Conservation (phyloP, 2,113 vertebrate species). For the Calyptomena viridis region DNA sequence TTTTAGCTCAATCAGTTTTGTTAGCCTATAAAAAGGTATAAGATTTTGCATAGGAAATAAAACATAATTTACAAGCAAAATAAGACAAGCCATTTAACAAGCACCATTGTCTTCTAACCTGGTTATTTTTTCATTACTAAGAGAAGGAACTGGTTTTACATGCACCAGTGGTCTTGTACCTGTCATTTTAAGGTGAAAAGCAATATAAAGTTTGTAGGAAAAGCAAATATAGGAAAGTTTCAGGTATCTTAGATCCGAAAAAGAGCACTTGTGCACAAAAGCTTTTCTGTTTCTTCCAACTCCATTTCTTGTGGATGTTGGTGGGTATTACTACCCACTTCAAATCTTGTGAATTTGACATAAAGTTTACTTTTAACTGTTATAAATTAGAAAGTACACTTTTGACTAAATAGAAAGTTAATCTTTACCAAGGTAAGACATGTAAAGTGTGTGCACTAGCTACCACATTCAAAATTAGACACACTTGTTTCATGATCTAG, state of each 20-base stretch:
- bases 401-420: not conserved
- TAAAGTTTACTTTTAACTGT: not conserved
- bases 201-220: not conserved
- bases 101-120: not conserved
- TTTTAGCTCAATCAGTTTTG: not conserved
- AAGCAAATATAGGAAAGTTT: not conserved
- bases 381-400: not conserved
- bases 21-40: not conserved
- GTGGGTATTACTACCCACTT: not conserved
- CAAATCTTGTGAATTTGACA: not conserved
- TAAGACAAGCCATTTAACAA: not conserved
- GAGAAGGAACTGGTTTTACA: not conserved
- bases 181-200: not conserved
- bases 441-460: not conserved
- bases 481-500: not conserved
- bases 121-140: not conserved
- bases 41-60: not conserved
- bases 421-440: not conserved
- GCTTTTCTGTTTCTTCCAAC: not conserved
- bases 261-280: not conserved
- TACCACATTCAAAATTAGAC: not conserved
- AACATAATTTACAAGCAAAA: not conserved
- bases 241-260: not conserved
- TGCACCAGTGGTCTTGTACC: not conserved
- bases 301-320: not conserved